Evolutionary conservation across 2,797 vertebrate species (phyloP).

Genomic region (Choloepus didactylus): DNA sequence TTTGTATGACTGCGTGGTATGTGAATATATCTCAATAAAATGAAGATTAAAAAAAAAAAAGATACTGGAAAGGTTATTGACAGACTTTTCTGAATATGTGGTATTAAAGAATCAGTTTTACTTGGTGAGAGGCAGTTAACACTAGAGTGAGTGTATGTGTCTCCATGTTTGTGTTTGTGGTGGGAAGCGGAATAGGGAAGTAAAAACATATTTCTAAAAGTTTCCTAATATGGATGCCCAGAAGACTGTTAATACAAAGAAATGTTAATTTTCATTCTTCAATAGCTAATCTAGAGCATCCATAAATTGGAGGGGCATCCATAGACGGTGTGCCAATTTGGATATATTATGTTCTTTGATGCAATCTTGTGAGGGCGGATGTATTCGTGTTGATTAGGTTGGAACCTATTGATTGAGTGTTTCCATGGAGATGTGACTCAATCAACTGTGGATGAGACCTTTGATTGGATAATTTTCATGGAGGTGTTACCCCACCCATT

Average conservation of each 20-base stretch:
- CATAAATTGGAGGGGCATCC: background rate
- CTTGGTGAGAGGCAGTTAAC: background rate
- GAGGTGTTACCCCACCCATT: too few species aligned
- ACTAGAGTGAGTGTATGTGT: too few species aligned
- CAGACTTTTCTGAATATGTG: background rate
- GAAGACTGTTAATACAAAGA: background rate
- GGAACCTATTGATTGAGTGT: too few species aligned
- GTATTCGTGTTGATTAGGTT: too few species aligned
- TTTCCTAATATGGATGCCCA: background rate
- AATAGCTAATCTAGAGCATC: background rate
- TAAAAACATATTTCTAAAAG: background rate
- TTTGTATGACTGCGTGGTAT: too few species aligned
- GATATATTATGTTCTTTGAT: too few species aligned
- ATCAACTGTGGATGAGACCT: too few species aligned
- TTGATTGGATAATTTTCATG: too few species aligned
- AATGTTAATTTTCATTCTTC: background rate
- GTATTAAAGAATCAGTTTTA: slow-evolving; percentile 3
- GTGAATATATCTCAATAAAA: too few species aligned
- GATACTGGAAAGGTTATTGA: slow-evolving; percentile 61
- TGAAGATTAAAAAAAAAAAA: slow-evolving; percentile 13
- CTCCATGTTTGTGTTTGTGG: background rate
- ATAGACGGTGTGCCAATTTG: too few species aligned
- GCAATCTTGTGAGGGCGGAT: too few species aligned
- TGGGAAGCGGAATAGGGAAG: background rate
- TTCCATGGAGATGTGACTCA: too few species aligned